A percentile compares a stretch with the other conserved stretches of the same genome.
phyloP scores from a whole-genome alignment of 2,797 vertebrate genomes.

The Hydrocynus forskahlii region DNA sequence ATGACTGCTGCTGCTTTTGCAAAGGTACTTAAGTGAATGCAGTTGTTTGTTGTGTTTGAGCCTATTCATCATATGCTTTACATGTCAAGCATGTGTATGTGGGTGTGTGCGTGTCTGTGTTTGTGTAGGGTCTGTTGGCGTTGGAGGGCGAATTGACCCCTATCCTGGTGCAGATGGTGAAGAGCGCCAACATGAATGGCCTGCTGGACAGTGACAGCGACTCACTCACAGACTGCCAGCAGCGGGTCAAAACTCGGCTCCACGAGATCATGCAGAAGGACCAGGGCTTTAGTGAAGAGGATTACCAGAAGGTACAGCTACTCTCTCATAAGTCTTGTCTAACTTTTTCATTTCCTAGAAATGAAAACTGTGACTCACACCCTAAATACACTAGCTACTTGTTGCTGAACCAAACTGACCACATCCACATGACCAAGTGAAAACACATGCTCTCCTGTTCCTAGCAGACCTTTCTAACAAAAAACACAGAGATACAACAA shows the following conservation, averaged over 20 bases:
- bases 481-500: no score
- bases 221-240: slow-evolving; percentile 87
- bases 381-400: no score
- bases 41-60: not conserved
- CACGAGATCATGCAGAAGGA: slow-evolving; percentile 89
- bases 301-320: slow-evolving; percentile 80
- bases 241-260: slow-evolving; percentile 84
- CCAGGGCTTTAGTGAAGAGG: slow-evolving; percentile 78
- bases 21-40: slow-evolving; percentile 74
- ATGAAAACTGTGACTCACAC: no score
- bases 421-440: no score
- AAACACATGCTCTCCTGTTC: no score
- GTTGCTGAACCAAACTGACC: no score
- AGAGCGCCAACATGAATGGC: slow-evolving; percentile 91
- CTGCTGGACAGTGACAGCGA: slow-evolving; percentile 88
- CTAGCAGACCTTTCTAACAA: no score
- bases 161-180: slow-evolving; percentile 91
- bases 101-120: no score
- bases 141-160: slow-evolving; percentile 89
- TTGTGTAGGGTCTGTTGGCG: slow-evolving; percentile 82
- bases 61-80: not conserved
- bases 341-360: no score
- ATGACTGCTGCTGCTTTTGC: slow-evolving; percentile 93
- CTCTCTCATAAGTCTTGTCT: no score
- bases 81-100: not conserved